Evolutionary conservation across 2,113 vertebrate species (phyloP).

Genomic region (Caranx ignobilis): DNA sequence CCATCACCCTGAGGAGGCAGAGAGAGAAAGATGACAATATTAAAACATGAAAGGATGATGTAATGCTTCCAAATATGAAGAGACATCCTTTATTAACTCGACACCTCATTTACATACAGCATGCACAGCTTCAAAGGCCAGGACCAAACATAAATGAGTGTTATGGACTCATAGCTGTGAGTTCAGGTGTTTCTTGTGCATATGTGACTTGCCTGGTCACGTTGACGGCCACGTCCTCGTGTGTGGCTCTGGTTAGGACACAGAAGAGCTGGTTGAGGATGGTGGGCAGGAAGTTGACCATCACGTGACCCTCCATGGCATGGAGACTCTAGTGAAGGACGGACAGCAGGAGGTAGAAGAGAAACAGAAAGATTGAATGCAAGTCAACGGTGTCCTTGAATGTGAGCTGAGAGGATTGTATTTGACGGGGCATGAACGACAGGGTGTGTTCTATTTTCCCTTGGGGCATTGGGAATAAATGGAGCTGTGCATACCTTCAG

Average conservation of each 20-base stretch:
- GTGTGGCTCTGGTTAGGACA: constrained; percentile 91
- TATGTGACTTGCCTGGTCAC: constrained; percentile 88
- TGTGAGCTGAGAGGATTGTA: not conserved
- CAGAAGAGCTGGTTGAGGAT: constrained; percentile 96
- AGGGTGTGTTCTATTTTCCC: not conserved
- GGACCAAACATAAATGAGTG: not conserved
- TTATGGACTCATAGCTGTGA: no score
- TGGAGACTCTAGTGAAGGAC: constrained; percentile 88
- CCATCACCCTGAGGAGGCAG: constrained; percentile 91
- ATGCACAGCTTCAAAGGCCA: constrained; percentile 42
- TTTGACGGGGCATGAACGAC: constrained; percentile 16
- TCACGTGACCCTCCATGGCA: constrained; percentile 95
- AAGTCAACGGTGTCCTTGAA: not conserved
- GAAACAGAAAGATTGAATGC: not conserved
- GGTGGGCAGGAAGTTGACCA: constrained; percentile 97
- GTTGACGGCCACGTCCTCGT: constrained; percentile 96
- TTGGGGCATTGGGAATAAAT: not conserved
- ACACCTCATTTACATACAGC: constrained; percentile 33
- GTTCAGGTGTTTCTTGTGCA: constrained; percentile 7
- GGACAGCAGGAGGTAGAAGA: not conserved
- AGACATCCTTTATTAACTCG: not conserved
- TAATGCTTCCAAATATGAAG: not conserved
- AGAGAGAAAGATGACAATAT: not conserved
- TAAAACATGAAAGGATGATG: not conserved
- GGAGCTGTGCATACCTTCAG: constrained; percentile 88